Evolutionary conservation across 2,113 vertebrate species (phyloP).

Genomic region (Nettapus auritus): DNA sequence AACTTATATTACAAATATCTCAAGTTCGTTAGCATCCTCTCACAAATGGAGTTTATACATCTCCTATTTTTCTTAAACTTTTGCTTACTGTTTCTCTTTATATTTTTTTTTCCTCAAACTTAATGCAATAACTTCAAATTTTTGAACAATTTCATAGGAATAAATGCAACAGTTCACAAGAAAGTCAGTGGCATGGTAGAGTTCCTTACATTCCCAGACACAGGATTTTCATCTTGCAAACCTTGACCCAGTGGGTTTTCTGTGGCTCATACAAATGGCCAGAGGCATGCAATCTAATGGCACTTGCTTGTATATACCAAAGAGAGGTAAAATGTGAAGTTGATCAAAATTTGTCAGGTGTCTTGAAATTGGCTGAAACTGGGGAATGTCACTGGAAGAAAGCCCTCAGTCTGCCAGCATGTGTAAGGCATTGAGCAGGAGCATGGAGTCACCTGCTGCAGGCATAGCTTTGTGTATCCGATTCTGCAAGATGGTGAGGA

Average conservation of each 20-base stretch:
- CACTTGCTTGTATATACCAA: constrained; percentile 73
- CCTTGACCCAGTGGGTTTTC: constrained; percentile 26
- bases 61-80: background rate
- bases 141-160: background rate
- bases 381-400: background rate
- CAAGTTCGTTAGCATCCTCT: background rate
- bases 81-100: background rate
- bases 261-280: background rate
- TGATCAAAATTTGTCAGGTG: background rate
- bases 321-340: constrained; percentile 57
- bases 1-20: background rate
- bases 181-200: background rate
- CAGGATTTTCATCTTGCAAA: constrained; percentile 1
- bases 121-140: constrained; percentile 43
- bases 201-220: background rate
- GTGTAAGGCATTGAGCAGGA: background rate
- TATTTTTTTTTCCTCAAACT: background rate
- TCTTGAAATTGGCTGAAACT: constrained; percentile 7
- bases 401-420: background rate
- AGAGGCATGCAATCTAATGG: constrained; percentile 1
- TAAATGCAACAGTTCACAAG: background rate
- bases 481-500: background rate
- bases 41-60: background rate
- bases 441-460: background rate
- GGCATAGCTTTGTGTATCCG: background rate